phyloP scores from a whole-genome alignment of 2,888 invertebrate species.

The Cerastis rubricosa region DNA sequence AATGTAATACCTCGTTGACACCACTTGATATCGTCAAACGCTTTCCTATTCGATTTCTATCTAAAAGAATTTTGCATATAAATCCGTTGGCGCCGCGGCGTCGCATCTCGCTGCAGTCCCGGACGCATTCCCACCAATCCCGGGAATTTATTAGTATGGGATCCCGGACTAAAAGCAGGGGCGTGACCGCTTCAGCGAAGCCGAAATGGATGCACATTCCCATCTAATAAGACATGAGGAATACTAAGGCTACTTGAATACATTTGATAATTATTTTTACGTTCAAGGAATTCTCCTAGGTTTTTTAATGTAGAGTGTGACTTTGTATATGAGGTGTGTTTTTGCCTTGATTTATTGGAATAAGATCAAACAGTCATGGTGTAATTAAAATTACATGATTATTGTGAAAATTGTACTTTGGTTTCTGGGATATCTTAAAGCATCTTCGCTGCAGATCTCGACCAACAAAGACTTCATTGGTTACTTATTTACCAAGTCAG shows the following conservation, averaged over 20 bases:
- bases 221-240: conserved; percentile 69
- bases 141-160: conserved; percentile 75
- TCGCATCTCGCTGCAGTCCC: conserved; percentile 74
- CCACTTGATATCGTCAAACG: conserved; percentile 46
- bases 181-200: conserved; percentile 57
- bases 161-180: conserved; percentile 67
- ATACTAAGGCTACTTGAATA: conserved; percentile 34
- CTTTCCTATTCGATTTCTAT: conserved; percentile 71
- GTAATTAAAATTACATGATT: background rate
- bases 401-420: background rate
- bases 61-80: conserved; percentile 76
- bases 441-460: background rate
- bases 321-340: background rate
- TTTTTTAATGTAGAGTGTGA: background rate
- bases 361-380: background rate
- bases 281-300: background rate
- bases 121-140: conserved; percentile 70
- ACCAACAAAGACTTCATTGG: background rate
- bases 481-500: background rate
- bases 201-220: conserved; percentile 69
- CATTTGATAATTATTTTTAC: background rate
- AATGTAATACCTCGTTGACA: conserved; percentile 27
- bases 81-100: conserved; percentile 78
- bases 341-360: too few relatives aligned
- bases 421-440: background rate